These are phyloP conservation scores for Argopecten irradians DNA, from an alignment of 1,140 invertebrate genomes.

Conservation along the genomic window DNA sequence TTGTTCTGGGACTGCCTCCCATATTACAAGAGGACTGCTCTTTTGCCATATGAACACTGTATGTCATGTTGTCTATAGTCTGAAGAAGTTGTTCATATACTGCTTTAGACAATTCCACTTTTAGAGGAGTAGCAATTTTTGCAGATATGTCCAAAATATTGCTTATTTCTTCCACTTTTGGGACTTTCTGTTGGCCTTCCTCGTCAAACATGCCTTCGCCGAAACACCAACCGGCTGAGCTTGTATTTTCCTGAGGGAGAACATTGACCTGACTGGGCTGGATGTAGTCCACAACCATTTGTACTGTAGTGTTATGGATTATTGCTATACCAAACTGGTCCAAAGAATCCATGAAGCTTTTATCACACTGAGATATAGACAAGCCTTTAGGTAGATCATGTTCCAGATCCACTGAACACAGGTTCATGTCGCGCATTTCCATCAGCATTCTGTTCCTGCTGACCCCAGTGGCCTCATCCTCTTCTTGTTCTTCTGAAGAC, in stretches of 20 bases:
- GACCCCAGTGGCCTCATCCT: slow-evolving; percentile 31
- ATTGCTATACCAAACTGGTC: slow-evolving; percentile 64
- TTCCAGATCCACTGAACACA: slow-evolving; percentile 86
- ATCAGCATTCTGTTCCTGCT: slow-evolving; percentile 71
- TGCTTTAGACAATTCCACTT: slow-evolving; percentile 88
- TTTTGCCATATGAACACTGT: slow-evolving; percentile 46
- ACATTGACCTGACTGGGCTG: slow-evolving; percentile 18
- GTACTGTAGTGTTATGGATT: slow-evolving; percentile 86
- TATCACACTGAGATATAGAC: neutral
- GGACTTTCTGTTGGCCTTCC: neutral
- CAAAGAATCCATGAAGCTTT: slow-evolving; percentile 37
- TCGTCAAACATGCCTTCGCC: slow-evolving; percentile 27
- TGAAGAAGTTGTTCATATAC: slow-evolving; percentile 94
- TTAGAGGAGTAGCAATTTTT: slow-evolving; percentile 88
- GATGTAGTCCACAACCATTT: slow-evolving; percentile 78
- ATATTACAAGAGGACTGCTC: neutral
- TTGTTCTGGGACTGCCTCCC: neutral
- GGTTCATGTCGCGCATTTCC: slow-evolving; percentile 91
- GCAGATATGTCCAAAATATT: slow-evolving; percentile 82
- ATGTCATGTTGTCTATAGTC: slow-evolving; percentile 78
- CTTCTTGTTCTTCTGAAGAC: slow-evolving; percentile 36
- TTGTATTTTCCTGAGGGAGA: slow-evolving; percentile 25
- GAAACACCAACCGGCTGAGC: slow-evolving; percentile 39
- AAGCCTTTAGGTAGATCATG: slow-evolving; percentile 62
- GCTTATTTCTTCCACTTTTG: neutral